Evolutionary conservation across 2,888 invertebrate species (phyloP), one percentile per base, ranked within the genome.

Genomic region (Clepsis dumicolana): DNA sequence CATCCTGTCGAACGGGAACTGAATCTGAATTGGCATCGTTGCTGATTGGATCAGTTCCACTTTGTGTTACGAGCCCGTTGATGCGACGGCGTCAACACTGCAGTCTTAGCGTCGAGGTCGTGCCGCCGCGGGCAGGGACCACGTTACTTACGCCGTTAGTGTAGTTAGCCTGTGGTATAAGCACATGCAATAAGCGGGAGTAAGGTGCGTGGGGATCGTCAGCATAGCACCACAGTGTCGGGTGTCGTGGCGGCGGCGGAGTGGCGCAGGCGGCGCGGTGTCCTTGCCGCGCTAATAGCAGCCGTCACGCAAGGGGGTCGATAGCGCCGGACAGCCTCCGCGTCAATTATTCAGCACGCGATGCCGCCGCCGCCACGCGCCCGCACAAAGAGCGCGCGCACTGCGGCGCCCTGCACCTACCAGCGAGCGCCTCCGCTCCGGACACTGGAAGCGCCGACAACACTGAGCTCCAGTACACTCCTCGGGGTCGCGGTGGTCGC

Each of bases 271-370:
- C 90, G 86, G 91, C 91, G 88, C 89, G 91, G 89, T 90, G 91
- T 88, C 92, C 91, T 91, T 89, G 92, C 87, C 83, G 81, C 80
- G 83, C 84, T 87, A 86, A 88, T 84, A 81, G 85, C 82, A 85
- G 86, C 80, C 85, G 90, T 87, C 91, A 90, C 90, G 90, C 91
- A 88, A 93, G 82, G 88, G 88, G 93, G 94, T 93, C 93, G 94
- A 93, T 93, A 91, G 90, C 89, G 93, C 81, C 85, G 84, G 84
- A 82, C 90, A 89, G 88, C 87, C 90, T 89, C 89, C 85, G 87
- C 87, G 82, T 91, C 88, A 89, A 90, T 90, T 89, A 91, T 91
- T 92, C 90, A 91, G 84, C 91, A 88, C 85, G 87, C 87, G 82
- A 86, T 74, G 71, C 68, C 80, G 72, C 76, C 81, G 74, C 80